Percentiles rank a stretch among this genome's conserved stretches.
phyloP scores from a whole-genome alignment of 2,797 vertebrate species.

The Melanotaenia parkinsoni region DNA sequence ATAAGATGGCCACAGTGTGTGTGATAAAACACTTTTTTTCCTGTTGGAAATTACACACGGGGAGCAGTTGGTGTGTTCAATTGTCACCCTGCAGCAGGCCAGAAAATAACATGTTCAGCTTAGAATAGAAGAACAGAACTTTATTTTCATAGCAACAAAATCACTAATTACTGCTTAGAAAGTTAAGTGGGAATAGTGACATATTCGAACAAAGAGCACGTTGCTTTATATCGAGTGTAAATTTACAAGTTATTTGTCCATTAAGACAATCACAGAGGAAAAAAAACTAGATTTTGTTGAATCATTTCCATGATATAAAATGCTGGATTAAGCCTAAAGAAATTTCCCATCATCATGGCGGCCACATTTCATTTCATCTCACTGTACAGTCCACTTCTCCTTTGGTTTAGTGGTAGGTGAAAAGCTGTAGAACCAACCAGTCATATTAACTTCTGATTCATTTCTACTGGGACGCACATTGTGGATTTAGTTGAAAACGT shows the following conservation, averaged over 20 bases:
- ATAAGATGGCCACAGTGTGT: conserved; percentile 33
- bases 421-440: not conserved
- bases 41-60: conserved; percentile 11
- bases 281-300: not conserved
- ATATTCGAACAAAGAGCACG: not conserved
- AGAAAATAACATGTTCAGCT: not conserved
- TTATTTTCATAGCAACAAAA: no score
- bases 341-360: not conserved
- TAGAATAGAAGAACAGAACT: no score
- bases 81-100: conserved; percentile 11
- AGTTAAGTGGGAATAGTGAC: not conserved
- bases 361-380: not conserved
- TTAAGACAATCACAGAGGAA: not conserved
- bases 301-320: not conserved
- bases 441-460: not conserved
- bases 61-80: conserved; percentile 34
- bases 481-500: not conserved
- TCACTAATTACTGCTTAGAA: not conserved
- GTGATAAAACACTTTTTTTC: conserved; percentile 40
- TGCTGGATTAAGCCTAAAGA: not conserved
- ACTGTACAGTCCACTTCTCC: not conserved
- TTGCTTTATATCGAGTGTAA: not conserved
- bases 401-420: not conserved
- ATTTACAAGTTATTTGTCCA: not conserved
- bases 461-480: not conserved